Percentiles rank a stretch among this genome's conserved stretches.
These are phyloP conservation scores for Gopherus flavomarginatus DNA, from an alignment of 2,113 vertebrate species.

Conservation along the genomic window DNA sequence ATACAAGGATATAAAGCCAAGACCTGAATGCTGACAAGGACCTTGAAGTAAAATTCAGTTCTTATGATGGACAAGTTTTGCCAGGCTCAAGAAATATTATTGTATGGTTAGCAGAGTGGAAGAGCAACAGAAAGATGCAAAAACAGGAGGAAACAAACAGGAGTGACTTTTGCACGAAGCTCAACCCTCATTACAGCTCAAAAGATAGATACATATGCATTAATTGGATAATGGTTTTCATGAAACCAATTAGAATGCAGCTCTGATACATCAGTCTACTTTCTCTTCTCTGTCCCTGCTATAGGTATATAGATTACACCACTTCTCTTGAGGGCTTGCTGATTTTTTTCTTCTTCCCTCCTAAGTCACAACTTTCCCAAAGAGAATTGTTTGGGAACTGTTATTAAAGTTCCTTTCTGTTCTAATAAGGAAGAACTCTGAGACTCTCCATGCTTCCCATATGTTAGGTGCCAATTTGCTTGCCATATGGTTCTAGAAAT, in stretches of 20 bases:
- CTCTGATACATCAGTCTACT: neutral
- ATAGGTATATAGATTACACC: neutral
- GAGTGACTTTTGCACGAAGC: neutral
- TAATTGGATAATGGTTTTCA: neutral
- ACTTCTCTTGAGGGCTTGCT: neutral
- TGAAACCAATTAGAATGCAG: neutral
- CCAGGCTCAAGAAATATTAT: neutral
- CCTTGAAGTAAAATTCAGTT: slow-evolving; percentile 5
- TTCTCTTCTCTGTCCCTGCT: neutral
- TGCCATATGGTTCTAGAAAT: neutral
- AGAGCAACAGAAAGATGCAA: neutral
- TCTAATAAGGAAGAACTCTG: neutral
- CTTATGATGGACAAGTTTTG: neutral
- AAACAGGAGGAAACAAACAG: neutral
- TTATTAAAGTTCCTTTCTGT: neutral
- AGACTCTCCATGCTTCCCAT: neutral
- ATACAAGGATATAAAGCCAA: neutral
- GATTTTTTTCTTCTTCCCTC: neutral
- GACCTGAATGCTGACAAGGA: neutral
- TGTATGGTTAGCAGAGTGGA: neutral
- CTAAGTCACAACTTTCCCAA: neutral
- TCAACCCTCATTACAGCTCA: neutral
- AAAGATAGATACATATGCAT: neutral
- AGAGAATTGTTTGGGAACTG: neutral
- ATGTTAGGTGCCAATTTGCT: neutral